phyloP scores from a whole-genome alignment of 2,113 vertebrate genomes.

The Daphoenositta chrysoptera region DNA sequence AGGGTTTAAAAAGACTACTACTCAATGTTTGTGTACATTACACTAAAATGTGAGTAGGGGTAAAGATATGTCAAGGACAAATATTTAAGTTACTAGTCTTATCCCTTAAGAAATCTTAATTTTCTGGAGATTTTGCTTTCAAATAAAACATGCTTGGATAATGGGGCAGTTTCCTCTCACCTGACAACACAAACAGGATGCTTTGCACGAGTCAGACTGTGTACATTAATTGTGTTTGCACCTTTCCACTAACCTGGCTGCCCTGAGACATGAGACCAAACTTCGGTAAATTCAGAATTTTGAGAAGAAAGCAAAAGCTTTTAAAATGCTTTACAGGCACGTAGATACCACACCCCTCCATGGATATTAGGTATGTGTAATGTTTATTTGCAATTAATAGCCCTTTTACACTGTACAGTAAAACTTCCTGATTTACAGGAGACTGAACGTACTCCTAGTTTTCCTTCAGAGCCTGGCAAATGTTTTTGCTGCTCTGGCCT shows the following conservation, averaged over 20 bases:
- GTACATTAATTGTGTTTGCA: background rate
- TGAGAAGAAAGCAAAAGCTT: background rate
- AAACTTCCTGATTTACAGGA: background rate
- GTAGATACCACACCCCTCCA: background rate
- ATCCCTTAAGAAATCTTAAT: background rate
- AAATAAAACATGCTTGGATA: background rate
- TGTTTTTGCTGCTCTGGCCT: background rate
- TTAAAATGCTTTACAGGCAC: background rate
- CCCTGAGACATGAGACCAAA: rapidly evolving
- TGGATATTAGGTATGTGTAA: background rate
- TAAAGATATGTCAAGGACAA: background rate
- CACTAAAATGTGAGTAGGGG: background rate
- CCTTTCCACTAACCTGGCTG: background rate
- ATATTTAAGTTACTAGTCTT: background rate
- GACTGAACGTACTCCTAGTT: background rate
- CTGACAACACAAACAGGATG: background rate
- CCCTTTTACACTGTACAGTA: background rate
- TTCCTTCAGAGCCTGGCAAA: background rate
- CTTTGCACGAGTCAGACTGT: background rate
- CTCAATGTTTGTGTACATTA: background rate
- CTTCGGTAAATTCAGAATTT: background rate
- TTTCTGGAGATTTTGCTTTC: background rate
- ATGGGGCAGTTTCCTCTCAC: background rate
- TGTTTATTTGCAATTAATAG: background rate
- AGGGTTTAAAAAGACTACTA: background rate